Base-by-base conservation (phyloP, 2,113 vertebrate species). In the Phalacrocorax carbo region DNA sequence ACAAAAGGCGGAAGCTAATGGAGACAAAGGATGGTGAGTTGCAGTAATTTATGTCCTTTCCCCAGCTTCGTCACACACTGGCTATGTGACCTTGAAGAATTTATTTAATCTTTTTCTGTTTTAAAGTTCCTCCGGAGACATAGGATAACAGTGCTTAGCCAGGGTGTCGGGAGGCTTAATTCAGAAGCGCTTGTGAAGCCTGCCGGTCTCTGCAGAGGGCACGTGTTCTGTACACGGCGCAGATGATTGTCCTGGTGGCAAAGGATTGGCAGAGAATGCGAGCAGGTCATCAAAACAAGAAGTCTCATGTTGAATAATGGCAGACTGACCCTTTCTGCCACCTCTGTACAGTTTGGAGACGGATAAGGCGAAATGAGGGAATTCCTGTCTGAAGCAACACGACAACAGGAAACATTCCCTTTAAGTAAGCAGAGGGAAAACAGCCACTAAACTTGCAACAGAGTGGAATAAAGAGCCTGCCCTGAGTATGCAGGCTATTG, bases 1-100 rank as follows among this genome's bases (percentile, higher is more conserved):
- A 95, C 84, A 95, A 96, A 96, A 93, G 83, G n/a, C 62, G 95
- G 93, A 97, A 97, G 78, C 69, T 82, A 34, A 62, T 40, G 62
- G 71, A 95, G 58, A 94, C 71, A 91, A 82, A 93, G 58, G 73
- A 86, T 94, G 51, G 82, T 71, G 95, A 64, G 58, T 34, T 87
- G 82, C 62, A 44, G 68, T 44, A 82, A 94, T 90, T 93, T 54
- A 73, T 46, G 54, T 85, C 73, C 58, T 93, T 95, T 96, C 91
- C 89, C 84, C 91, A 86, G 66, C 78, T 93, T 97, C 94, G 84
- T 91, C 78, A 96, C 51, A 91, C 11, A 20, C 62, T 95, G 87
- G 62, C 55, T 95, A 66, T 81, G 84, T 58, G 60, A 96, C 94
- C 89, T 93, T 83, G 89, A 55, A 86, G 78, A 95, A 88, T 15